These are phyloP conservation scores for Cremastinae sp. DNA, from an alignment of 2,888 invertebrate species.

Conservation along the genomic window DNA sequence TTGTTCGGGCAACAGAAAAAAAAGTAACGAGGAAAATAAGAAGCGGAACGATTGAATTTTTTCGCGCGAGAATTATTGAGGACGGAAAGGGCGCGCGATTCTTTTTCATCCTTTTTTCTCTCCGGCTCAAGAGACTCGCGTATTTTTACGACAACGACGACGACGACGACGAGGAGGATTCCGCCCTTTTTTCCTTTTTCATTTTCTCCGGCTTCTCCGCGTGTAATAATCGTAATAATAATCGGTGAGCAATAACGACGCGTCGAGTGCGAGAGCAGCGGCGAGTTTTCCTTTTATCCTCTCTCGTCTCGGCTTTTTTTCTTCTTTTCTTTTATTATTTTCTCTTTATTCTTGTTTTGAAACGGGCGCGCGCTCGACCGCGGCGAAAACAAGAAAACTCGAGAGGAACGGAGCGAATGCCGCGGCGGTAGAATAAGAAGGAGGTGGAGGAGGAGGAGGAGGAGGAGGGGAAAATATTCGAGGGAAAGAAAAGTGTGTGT, in stretches of 20 bases:
- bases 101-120: slow-evolving; percentile 35
- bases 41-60: slow-evolving; percentile 9
- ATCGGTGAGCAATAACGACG: slow-evolving; percentile 62
- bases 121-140: slow-evolving; percentile 23
- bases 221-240: slow-evolving; percentile 62
- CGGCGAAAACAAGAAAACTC: slow-evolving; percentile 34
- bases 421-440: slow-evolving; percentile 10
- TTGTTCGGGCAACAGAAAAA: neutral
- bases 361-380: slow-evolving; percentile 5
- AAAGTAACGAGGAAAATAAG: neutral
- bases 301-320: neutral
- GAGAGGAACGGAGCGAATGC: slow-evolving; percentile 34
- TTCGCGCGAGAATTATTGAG: slow-evolving; percentile 38
- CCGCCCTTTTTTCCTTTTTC: slow-evolving; percentile 22
- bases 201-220: slow-evolving; percentile 14
- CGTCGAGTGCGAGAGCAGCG: slow-evolving; percentile 58
- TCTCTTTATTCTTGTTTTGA: neutral
- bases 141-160: slow-evolving; percentile 49
- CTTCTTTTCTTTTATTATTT: neutral
- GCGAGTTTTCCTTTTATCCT: slow-evolving; percentile 15
- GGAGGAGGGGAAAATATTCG: slow-evolving; percentile 16
- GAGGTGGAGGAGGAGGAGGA: slow-evolving; percentile 8
- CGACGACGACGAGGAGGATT: slow-evolving; percentile 15
- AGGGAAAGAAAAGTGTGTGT: slow-evolving; percentile 10
- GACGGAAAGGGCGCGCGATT: slow-evolving; percentile 24